These are phyloP conservation scores for Eueides isabella DNA, from an alignment of 1,140 invertebrate species.

Conservation along the genomic window DNA sequence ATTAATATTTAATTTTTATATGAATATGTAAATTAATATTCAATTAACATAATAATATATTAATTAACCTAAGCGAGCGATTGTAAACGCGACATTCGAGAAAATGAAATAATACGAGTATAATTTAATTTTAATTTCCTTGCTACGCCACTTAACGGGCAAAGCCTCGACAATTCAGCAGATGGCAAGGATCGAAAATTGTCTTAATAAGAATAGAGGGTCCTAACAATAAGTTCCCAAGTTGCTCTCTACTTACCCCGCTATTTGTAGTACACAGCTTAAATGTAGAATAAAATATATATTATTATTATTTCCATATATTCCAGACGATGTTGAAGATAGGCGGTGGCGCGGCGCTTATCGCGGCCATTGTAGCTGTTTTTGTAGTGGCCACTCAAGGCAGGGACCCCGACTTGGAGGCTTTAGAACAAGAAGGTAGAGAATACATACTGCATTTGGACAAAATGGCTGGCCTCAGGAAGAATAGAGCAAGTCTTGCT, in stretches of 20 bases:
- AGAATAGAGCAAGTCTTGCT: conserved; percentile 81
- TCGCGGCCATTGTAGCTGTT: conserved; percentile 73
- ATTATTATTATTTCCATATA: background rate
- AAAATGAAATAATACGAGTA: too few species aligned
- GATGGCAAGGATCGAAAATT: too few species aligned
- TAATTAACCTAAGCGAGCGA: too few species aligned
- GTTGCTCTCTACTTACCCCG: background rate
- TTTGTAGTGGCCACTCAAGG: conserved; percentile 75
- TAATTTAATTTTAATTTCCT: too few species aligned
- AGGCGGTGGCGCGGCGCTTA: conserved; percentile 66
- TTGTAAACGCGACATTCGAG: too few species aligned
- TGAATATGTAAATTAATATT: too few species aligned
- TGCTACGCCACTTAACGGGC: too few species aligned
- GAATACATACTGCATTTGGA: conserved; percentile 85
- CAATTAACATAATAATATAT: too few species aligned
- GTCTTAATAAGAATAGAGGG: too few species aligned
- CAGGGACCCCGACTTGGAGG: conserved; percentile 80
- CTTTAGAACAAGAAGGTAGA: conserved; percentile 83
- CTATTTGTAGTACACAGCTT: background rate
- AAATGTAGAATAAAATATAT: background rate
- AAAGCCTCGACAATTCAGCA: too few species aligned
- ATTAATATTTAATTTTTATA: too few species aligned
- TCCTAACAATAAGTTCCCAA: too few species aligned
- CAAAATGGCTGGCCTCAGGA: conserved; percentile 81
- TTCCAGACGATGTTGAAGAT: conserved; percentile 78